phyloP scores from a whole-genome alignment of 2,113 vertebrate species.

The Lichenostomus cassidix region DNA sequence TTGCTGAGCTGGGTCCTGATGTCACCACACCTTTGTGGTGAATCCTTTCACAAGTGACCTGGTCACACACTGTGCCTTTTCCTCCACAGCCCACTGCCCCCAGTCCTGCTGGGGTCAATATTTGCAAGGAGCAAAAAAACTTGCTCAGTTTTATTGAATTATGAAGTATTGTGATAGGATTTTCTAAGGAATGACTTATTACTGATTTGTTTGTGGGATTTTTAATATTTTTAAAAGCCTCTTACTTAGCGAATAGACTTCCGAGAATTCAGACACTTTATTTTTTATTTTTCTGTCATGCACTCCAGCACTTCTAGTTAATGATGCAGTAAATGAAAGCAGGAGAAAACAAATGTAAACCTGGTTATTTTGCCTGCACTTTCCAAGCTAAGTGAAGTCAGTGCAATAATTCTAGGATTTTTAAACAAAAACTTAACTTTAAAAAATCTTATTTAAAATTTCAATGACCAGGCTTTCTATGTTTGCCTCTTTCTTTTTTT shows the following conservation, averaged over 20 bases:
- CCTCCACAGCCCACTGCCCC: background rate
- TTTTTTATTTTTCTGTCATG: background rate
- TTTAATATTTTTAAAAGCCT: background rate
- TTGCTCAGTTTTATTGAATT: background rate
- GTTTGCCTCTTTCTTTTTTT: background rate
- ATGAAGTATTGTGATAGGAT: background rate
- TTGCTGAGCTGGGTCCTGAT: background rate
- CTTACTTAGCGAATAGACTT: background rate
- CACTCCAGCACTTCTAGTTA: conserved; percentile 46
- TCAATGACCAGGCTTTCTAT: background rate
- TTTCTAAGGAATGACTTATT: background rate
- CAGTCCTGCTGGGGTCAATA: background rate
- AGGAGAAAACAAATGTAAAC: background rate
- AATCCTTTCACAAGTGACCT: conserved; percentile 44
- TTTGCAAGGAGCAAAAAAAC: background rate
- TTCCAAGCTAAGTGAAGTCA: background rate
- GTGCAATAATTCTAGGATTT: background rate
- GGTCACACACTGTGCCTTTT: conserved; percentile 43
- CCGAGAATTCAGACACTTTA: conserved; percentile 29
- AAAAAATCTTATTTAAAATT: background rate
- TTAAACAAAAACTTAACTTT: background rate
- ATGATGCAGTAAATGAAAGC: conserved; percentile 10
- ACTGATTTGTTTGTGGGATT: background rate
- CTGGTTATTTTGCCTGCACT: background rate
- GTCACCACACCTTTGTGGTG: background rate